Evolutionary conservation across 2,113 vertebrate genomes (phyloP), one percentile per base, ranked within the genome.

Genomic region (Gobio gobio): DNA sequence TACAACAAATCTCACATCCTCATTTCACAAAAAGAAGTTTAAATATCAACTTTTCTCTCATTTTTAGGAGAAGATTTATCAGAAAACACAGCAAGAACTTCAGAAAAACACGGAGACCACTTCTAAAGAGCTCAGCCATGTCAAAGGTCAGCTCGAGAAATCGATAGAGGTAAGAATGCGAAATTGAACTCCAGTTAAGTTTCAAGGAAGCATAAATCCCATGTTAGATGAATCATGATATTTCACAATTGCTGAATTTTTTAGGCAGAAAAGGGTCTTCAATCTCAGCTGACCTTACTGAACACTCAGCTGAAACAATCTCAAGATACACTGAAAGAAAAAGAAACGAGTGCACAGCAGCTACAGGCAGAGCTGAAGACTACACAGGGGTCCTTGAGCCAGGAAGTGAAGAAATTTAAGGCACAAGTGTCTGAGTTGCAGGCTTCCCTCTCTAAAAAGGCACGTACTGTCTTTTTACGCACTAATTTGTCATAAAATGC

Each of bases 31-130:
- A 26, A n/a, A 24, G 26, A 33, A 36, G 10, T 24, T n/a, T 74
- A 18, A 12, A 14, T 33, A 49, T 13, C 56, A 12, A 61, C 8
- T 16, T 29, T 84, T 78, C 22, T 86, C 20, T 49, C 26, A 59
- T 47, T 63, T 59, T 29, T 81, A 99, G 98, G 97, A 98, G 88
- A 98, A 96, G 85, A 91, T 92, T 61, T 95, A 93, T 75, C 95
- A 97, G 91, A 97, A 97, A 89, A 87, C 94, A 87, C 96, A 93
- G 84, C 93, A 94, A 85, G 96, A 97, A 29, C 95, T 99, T 89
- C 94, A 97, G 56, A 92, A 94, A 82, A 96, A 92, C 64, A 92
- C 92, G 0, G 96, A 98, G 82, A 90, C 87, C 64, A 85, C 93
- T 84, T 90, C 93, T 86, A 97, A 96, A 89, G 94, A 96, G 81